Evolutionary conservation across 35 echinoderm and acorn worm species (phyloP).

Genomic region (Antedon bifida): DNA sequence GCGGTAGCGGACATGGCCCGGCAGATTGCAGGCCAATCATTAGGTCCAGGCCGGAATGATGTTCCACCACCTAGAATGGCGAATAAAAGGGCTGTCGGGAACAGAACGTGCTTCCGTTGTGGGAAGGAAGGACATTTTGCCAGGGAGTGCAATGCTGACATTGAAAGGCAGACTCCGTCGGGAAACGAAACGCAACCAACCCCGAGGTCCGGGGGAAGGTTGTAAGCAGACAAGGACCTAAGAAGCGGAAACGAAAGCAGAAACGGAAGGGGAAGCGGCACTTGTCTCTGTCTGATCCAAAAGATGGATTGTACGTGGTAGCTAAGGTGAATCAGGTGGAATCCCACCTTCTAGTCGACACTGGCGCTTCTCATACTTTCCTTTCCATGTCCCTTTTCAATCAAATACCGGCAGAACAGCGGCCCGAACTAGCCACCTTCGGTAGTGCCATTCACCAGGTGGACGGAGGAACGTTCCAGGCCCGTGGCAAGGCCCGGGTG

Average conservation of each 20-base stretch:
- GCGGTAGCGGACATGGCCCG: neutral
- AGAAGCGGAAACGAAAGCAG: neutral
- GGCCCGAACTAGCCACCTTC: neutral
- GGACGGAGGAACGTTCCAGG: neutral
- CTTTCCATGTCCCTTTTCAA: neutral
- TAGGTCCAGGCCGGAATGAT: neutral
- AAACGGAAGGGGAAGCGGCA: neutral
- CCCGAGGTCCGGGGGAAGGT: slow-evolving; percentile 12
- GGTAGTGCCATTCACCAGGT: neutral
- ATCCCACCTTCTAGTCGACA: slow-evolving; percentile 10
- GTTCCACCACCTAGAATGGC: neutral
- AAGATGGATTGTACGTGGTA: slow-evolving; percentile 16
- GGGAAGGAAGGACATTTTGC: slow-evolving; percentile 3
- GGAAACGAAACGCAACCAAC: slow-evolving; percentile 18
- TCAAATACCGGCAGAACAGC: neutral
- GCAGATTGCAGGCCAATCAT: neutral
- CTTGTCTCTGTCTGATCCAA: neutral
- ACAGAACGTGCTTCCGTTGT: slow-evolving; percentile 10
- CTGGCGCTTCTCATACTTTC: slow-evolving; percentile 12
- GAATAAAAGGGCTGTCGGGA: slow-evolving; percentile 5
- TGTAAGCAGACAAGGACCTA: neutral
- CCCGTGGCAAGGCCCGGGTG: neutral
- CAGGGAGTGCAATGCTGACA: neutral
- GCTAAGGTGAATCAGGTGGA: neutral
- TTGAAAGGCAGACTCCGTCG: neutral